Conservation (phyloP, 2,888 invertebrate genomes). For the Drosophila hamatofila region DNA sequence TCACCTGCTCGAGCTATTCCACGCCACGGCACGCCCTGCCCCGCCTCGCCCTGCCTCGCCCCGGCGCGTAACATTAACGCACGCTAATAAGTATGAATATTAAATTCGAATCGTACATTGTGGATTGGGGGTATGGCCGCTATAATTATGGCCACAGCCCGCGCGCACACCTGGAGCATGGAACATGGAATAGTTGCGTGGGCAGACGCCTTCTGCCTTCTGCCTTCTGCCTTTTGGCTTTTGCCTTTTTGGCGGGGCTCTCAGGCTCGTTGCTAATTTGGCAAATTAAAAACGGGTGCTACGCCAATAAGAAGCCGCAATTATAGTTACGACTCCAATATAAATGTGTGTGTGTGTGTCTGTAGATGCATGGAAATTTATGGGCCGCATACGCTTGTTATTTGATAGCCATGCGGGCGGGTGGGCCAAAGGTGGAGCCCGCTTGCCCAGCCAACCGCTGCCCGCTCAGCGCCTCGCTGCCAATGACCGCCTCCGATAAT, state of each 20-base stretch:
- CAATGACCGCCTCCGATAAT: conserved; percentile 49
- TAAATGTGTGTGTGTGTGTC: background rate
- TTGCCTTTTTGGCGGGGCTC: conserved; percentile 22
- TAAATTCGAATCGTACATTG: conserved; percentile 16
- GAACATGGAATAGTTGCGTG: conserved; percentile 29
- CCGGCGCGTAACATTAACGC: conserved; percentile 35
- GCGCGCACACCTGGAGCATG: conserved; percentile 21
- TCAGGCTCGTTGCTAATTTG: conserved; percentile 46
- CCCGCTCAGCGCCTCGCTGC: conserved; percentile 9
- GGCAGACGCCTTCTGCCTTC: conserved; percentile 8
- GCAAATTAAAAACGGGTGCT: conserved; percentile 43
- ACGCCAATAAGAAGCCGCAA: conserved; percentile 44
- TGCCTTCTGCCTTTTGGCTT: conserved; percentile 2
- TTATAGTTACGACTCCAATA: conserved; percentile 28
- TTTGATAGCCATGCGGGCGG: conserved; percentile 35
- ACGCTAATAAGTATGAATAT: conserved; percentile 46
- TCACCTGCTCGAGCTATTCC: conserved; percentile 34
- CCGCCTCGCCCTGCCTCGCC: conserved; percentile 15
- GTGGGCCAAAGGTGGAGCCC: conserved; percentile 51
- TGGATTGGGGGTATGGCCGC: conserved; percentile 27
- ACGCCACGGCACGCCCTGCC: background rate
- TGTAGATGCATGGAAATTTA: conserved; percentile 37
- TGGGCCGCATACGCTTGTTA: conserved; percentile 22
- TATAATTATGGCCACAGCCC: conserved; percentile 35
- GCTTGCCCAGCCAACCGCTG: conserved; percentile 9